Evolutionary conservation across 1,140 invertebrate genomes (phyloP).

Genomic region (Campoletis sonorensis): DNA sequence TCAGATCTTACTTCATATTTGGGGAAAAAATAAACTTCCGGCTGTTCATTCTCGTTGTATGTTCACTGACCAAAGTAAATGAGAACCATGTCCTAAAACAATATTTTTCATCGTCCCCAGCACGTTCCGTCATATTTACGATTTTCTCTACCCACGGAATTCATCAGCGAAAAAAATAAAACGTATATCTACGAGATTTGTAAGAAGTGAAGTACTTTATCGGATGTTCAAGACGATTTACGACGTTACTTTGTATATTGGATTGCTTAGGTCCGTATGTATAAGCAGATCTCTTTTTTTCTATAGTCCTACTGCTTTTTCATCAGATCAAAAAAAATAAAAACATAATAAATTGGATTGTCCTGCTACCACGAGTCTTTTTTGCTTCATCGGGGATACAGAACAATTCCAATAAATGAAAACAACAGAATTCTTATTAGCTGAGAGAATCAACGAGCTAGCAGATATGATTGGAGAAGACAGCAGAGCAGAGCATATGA

Average conservation of each 20-base stretch:
- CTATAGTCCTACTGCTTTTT: not conserved
- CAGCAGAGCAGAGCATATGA: conserved; percentile 36
- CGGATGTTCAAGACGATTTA: conserved; percentile 24
- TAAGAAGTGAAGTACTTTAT: conserved; percentile 7
- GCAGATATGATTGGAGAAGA: conserved; percentile 26
- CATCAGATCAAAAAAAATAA: conserved; percentile 1
- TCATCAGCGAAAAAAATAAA: conserved; percentile 29
- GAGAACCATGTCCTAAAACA: conserved; percentile 31
- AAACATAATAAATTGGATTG: conserved; percentile 22
- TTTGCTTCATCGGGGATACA: not conserved
- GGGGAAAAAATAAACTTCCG: conserved; percentile 27
- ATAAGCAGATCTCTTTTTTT: conserved; percentile 2
- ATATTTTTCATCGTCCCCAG: conserved; percentile 22
- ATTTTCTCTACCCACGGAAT: not conserved
- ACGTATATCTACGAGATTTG: not conserved
- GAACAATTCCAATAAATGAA: not conserved
- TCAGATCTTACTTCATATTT: not conserved
- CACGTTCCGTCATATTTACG: not conserved
- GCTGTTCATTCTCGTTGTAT: conserved; percentile 31
- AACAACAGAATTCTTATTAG: conserved; percentile 31
- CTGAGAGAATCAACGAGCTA: conserved; percentile 35
- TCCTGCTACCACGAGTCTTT: not conserved
- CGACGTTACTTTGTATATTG: conserved; percentile 23
- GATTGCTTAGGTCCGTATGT: not conserved
- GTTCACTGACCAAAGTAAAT: not conserved